A percentile compares a stretch with the other conserved stretches of the same genome.
phyloP scores from a whole-genome alignment of 2,797 vertebrate genomes.

The Rhinatrema bivittatum region DNA sequence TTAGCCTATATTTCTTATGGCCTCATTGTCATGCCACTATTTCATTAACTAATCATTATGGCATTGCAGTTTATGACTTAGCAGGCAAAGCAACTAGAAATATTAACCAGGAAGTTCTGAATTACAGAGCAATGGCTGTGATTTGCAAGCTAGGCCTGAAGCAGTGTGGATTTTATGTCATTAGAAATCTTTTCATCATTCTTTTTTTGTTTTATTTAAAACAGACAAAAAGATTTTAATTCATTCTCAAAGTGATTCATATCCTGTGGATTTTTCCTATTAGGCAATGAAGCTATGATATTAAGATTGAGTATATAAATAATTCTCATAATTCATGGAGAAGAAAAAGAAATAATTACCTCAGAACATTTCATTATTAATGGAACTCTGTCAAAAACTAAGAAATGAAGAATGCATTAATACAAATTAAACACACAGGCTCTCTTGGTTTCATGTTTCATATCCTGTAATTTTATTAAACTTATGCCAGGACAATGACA shows the following conservation, averaged over 20 bases:
- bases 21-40: conserved; percentile 51
- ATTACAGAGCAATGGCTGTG: conserved; percentile 17
- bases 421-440: conserved; percentile 46
- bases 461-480: conserved; percentile 38
- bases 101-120: conserved; percentile 19
- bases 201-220: conserved; percentile 35
- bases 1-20: conserved; percentile 49
- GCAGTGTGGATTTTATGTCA: conserved; percentile 46
- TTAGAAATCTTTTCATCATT: conserved; percentile 49
- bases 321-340: conserved; percentile 51
- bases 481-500: conserved; percentile 25
- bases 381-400: conserved; percentile 45
- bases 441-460: conserved; percentile 38
- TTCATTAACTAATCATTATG: conserved; percentile 57
- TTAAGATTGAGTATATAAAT: conserved; percentile 55
- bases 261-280: conserved; percentile 50
- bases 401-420: conserved; percentile 37
- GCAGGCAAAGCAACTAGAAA: conserved; percentile 16
- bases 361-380: conserved; percentile 55
- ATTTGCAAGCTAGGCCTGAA: conserved; percentile 43
- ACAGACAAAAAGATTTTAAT: conserved; percentile 40
- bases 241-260: conserved; percentile 49
- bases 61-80: conserved; percentile 53
- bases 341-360: conserved; percentile 57
- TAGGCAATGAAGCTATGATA: conserved; percentile 46